Evolutionary conservation across 1,140 invertebrate species (phyloP), one percentile per base, ranked within the genome.

Genomic region (Acyrthosiphon pisum): DNA sequence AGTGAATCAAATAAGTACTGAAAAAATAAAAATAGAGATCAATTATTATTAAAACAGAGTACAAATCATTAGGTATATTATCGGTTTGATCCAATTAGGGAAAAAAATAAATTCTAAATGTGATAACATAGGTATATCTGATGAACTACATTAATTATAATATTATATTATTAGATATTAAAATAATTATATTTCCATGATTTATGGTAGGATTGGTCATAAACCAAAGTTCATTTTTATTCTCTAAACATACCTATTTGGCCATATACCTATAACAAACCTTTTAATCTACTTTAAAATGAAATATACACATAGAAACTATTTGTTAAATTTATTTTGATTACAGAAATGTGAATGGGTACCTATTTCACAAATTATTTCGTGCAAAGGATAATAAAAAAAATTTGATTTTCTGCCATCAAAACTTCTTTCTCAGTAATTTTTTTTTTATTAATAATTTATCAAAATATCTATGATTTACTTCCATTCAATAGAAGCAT

Each of bases 1-100:
- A 56, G n/a, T 93, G 81, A 53, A 84, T 86, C 9, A 93, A 84
- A 84, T 41, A 53, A 18, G 46, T 53, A 56, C 91, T 93, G 81
- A 84, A 93, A 92, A 92, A 92, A 90, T 30, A 68, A 35, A 92
- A 46, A 91, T 44, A 35, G 81, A 48, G 8, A 81, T 18, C 6
- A 37, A 53, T 37, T 56, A 90, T 56, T 26, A 90, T 60, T 68
- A 68, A 68, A 90, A 68, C 60, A 26, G 37, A 90, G 44, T n/a
- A 60, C 53, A 68, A 90, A 90, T 68, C 89, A 90, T 44, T 44
- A n/a, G 50, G 20, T 53, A 46, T 7, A 9, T 22, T 90, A 68
- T 68, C 11, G 41, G 35, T 89, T 90, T 68, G 8, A 90, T 60
- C 41, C 22, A 60, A 60, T 90, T 60, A 44, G 26, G 37, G 44